phyloP scores from a whole-genome alignment of 1,140 invertebrate genomes.

The Calliopsis andreniformis region DNA sequence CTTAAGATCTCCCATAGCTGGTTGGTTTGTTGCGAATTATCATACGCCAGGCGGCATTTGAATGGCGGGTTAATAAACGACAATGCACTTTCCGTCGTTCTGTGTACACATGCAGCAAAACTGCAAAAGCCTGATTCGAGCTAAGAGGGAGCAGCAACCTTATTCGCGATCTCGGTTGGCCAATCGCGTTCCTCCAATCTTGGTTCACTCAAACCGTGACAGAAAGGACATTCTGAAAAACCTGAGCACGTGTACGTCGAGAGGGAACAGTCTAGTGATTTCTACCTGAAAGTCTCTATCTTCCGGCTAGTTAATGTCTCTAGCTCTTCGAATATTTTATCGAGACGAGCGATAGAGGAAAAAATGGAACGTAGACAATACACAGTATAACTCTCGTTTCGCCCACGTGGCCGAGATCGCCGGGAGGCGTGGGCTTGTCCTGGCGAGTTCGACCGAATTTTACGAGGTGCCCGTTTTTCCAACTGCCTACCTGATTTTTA shows the following conservation, averaged over 20 bases:
- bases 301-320: constrained; percentile 31
- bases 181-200: constrained; percentile 10
- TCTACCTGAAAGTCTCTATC: constrained; percentile 13
- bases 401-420: constrained; percentile 53
- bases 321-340: constrained; percentile 44
- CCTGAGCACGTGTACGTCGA: background rate
- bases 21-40: constrained; percentile 62
- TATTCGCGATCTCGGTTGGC: constrained; percentile 26
- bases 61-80: constrained; percentile 64
- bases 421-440: constrained; percentile 43
- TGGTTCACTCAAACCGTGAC: too few relatives aligned
- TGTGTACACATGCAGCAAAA: constrained; percentile 8
- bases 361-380: constrained; percentile 60
- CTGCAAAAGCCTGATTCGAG: constrained; percentile 33
- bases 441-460: constrained; percentile 57
- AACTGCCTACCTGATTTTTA: constrained; percentile 13
- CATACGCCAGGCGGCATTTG: constrained; percentile 59
- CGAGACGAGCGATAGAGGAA: constrained; percentile 38
- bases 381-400: constrained; percentile 60
- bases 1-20: constrained; percentile 56
- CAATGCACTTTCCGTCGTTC: constrained; percentile 35
- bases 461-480: constrained; percentile 52
- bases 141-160: constrained; percentile 24
- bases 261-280: background rate
- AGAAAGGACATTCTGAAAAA: background rate